Conservation (phyloP, 2,113 vertebrate species). For the Lagopus leucura region DNA sequence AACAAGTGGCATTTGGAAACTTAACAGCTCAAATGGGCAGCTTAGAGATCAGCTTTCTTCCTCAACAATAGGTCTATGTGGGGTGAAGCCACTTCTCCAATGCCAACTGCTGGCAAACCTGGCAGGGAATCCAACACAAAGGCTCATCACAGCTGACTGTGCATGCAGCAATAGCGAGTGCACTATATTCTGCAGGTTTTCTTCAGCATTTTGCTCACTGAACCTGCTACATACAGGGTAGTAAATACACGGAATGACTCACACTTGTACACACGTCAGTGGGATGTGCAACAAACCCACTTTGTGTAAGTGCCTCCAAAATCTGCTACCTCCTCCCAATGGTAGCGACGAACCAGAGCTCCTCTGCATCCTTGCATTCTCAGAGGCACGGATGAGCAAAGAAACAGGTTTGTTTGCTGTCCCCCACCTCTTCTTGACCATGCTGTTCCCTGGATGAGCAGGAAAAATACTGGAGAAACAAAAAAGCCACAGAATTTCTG, state of each 20-base stretch:
- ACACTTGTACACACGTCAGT: background rate
- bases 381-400: background rate
- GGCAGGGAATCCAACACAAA: background rate
- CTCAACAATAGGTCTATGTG: background rate
- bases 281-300: background rate
- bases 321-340: background rate
- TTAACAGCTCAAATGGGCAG: background rate
- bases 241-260: background rate
- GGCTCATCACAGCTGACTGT: background rate
- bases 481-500: background rate
- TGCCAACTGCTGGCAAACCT: accelerated
- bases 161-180: accelerated
- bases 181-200: background rate
- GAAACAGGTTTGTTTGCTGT: background rate
- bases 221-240: background rate
- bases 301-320: background rate
- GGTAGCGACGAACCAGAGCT: background rate
- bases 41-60: background rate
- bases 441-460: background rate
- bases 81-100: background rate
- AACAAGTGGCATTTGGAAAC: background rate
- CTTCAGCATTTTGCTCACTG: background rate
- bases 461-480: background rate
- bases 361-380: background rate
- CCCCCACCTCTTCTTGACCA: background rate